Evolutionary conservation across 2,113 vertebrate species (phyloP).

Genomic region (Sorex araneus): DNA sequence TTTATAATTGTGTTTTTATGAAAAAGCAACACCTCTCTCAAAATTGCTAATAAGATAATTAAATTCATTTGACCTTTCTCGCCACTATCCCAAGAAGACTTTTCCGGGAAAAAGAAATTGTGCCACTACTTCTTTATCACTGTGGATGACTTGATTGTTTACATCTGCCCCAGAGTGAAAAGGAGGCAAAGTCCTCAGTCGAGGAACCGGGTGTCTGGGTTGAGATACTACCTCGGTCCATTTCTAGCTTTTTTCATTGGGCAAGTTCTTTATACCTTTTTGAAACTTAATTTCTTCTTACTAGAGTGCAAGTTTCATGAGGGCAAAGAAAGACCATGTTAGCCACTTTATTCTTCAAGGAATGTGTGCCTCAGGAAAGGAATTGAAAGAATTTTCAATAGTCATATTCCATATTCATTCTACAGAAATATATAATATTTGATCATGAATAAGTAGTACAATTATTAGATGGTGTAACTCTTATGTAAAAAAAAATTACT

Average conservation of each 20-base stretch:
- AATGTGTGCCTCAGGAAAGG: neutral
- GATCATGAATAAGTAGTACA: neutral
- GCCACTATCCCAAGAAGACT: neutral
- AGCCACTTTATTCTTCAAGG: neutral
- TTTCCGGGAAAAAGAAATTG: constrained; percentile 26
- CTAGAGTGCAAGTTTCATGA: neutral
- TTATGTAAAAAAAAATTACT: neutral
- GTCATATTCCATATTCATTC: neutral
- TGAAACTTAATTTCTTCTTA: neutral
- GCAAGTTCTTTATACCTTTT: neutral
- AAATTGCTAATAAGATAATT: constrained; percentile 73
- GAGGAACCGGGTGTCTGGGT: too few relatives aligned
- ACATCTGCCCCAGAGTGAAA: neutral
- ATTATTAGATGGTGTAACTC: neutral
- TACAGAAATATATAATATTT: neutral
- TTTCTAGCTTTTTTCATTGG: neutral
- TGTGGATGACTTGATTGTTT: neutral
- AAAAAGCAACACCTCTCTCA: constrained; percentile 73
- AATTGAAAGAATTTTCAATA: neutral
- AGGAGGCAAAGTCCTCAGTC: neutral
- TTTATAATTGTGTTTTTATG: constrained; percentile 70
- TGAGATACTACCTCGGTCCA: neutral
- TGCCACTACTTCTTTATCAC: neutral
- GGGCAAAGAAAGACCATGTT: neutral
- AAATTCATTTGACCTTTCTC: constrained; percentile 63